Evolutionary conservation across 2,113 vertebrate genomes (phyloP).

Genomic region (Accipiter cooperii): DNA sequence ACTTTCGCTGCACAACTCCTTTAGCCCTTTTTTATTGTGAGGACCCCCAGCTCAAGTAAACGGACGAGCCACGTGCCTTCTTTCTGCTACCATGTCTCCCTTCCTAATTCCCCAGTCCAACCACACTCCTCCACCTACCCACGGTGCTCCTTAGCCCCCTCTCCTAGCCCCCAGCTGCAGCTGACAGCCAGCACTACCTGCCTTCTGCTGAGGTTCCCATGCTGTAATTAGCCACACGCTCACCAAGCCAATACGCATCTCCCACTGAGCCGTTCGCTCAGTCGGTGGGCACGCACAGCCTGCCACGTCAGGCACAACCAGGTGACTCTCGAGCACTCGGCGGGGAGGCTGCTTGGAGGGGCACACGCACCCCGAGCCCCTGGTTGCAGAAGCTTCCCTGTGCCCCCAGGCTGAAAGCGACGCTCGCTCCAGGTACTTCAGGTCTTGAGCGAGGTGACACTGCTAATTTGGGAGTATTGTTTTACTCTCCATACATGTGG

Average conservation of each 20-base stretch:
- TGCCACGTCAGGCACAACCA: not conserved
- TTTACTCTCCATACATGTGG: not conserved
- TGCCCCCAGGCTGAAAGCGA: not conserved
- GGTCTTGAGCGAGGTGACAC: not conserved
- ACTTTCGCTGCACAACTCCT: not conserved
- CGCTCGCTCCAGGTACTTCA: not conserved
- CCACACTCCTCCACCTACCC: not conserved
- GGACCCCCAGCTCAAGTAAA: not conserved
- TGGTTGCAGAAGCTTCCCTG: not conserved
- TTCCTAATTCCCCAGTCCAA: not conserved
- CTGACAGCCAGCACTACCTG: not conserved
- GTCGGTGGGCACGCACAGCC: not conserved
- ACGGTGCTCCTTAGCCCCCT: no score
- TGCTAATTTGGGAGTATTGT: not conserved
- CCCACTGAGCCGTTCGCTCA: not conserved
- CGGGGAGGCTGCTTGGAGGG: not conserved
- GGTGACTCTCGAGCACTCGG: not conserved
- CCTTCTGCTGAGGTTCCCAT: not conserved
- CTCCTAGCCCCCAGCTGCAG: not conserved
- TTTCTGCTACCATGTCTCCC: not conserved
- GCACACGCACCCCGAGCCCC: not conserved
- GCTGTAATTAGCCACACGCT: not conserved
- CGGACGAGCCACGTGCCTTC: accelerated
- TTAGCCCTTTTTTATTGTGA: not conserved
- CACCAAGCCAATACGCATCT: not conserved